phyloP scores from a whole-genome alignment of 2,797 vertebrate genomes.

The Philypnodon macrostomus region DNA sequence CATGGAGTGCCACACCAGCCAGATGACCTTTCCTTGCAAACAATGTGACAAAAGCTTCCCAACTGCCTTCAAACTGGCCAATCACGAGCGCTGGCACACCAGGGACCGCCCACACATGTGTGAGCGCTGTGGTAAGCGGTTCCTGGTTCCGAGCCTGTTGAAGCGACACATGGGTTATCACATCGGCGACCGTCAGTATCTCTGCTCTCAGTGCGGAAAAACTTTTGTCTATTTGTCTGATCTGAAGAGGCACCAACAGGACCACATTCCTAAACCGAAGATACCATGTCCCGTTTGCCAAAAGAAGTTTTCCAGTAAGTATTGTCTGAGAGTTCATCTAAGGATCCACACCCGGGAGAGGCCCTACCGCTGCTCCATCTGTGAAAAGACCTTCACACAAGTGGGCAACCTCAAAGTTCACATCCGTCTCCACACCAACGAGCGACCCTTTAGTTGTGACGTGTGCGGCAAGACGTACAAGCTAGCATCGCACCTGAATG shows the following conservation, averaged over 20 bases:
- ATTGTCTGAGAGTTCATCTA: slow-evolving; percentile 70
- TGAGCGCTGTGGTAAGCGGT: slow-evolving; percentile 74
- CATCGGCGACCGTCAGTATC: slow-evolving; percentile 70
- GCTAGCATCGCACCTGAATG: slow-evolving; percentile 69
- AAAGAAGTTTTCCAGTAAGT: slow-evolving; percentile 75
- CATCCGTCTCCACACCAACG: slow-evolving; percentile 71
- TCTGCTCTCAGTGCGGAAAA: slow-evolving; percentile 75
- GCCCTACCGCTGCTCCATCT: slow-evolving; percentile 68
- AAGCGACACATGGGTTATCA: slow-evolving; percentile 77
- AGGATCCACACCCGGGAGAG: slow-evolving; percentile 71
- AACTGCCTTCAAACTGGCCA: slow-evolving; percentile 71
- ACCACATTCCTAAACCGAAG: slow-evolving; percentile 71
- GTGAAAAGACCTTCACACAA: slow-evolving; percentile 73
- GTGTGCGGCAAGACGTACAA: slow-evolving; percentile 76
- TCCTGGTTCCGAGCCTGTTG: slow-evolving; percentile 71
- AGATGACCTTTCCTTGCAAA: slow-evolving; percentile 72
- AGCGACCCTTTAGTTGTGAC: slow-evolving; percentile 70
- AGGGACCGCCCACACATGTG: slow-evolving; percentile 78
- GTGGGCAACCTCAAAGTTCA: slow-evolving; percentile 72
- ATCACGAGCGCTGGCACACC: slow-evolving; percentile 81
- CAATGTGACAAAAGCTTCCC: slow-evolving; percentile 76
- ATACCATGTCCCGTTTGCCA: slow-evolving; percentile 70
- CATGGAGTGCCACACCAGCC: slow-evolving; percentile 76
- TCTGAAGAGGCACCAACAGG: slow-evolving; percentile 73
- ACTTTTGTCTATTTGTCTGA: slow-evolving; percentile 73